Conservation (phyloP, 2,113 vertebrate species). For the Corythoichthys intestinalis region DNA sequence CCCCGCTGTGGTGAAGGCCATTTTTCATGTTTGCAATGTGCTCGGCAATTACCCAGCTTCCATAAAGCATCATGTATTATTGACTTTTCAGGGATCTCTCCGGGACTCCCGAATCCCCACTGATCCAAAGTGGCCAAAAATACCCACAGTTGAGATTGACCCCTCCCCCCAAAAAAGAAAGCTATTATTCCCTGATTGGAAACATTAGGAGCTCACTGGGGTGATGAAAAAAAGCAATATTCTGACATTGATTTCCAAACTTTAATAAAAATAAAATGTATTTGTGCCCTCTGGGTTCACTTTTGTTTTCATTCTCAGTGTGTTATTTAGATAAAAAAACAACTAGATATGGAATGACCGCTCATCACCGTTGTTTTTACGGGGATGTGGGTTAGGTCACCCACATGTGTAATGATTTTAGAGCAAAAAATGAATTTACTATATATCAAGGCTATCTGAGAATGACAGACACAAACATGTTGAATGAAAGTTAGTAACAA, state of each 20-base stretch:
- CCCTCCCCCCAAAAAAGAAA: not conserved
- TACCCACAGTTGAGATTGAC: slow-evolving; percentile 43
- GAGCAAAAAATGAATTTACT: slow-evolving; percentile 6
- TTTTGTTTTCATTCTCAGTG: not conserved
- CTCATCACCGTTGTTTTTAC: slow-evolving; percentile 42
- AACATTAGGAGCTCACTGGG: slow-evolving; percentile 21
- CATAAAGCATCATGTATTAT: slow-evolving; percentile 66
- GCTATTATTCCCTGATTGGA: slow-evolving; percentile 9
- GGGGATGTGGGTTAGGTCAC: slow-evolving; percentile 63
- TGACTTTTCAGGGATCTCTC: slow-evolving; percentile 53
- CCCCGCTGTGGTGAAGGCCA: slow-evolving; percentile 47
- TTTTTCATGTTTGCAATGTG: slow-evolving; percentile 64
- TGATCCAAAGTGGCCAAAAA: slow-evolving; percentile 57
- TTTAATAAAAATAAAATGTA: slow-evolving; percentile 25
- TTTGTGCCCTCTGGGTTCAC: not conserved
- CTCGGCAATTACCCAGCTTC: slow-evolving; percentile 63
- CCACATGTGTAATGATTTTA: slow-evolving; percentile 66
- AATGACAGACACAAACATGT: no score
- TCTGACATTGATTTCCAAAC: slow-evolving; percentile 12
- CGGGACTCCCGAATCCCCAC: slow-evolving; percentile 56
- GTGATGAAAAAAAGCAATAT: no score
- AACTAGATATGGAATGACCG: no score
- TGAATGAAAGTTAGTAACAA: not conserved
- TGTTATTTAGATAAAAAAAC: no score
- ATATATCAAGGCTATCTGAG: no score